phyloP scores from a whole-genome alignment of 92 coral and sea anemone species.

The Porites evermanni region DNA sequence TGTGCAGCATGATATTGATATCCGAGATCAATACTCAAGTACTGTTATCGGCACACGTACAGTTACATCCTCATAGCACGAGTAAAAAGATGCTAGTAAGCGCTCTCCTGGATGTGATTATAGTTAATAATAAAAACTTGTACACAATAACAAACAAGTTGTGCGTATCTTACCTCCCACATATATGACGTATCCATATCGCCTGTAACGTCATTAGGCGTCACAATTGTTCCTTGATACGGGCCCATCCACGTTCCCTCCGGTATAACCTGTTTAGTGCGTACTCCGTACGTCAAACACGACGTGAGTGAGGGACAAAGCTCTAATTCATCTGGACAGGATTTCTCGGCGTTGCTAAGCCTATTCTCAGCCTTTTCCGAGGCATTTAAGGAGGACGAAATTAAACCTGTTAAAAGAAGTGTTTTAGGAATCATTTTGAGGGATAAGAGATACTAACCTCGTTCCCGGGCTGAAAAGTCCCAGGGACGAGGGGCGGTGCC shows the following conservation, averaged over 20 bases:
- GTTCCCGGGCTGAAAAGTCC: too few species aligned
- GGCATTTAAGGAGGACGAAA: neutral
- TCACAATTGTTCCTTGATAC: slow-evolving; percentile 88
- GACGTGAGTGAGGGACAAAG: slow-evolving; percentile 86
- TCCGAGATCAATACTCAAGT: too few species aligned
- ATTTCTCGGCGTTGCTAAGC: slow-evolving; percentile 83
- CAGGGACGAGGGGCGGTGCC: too few species aligned
- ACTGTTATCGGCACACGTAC: too few species aligned
- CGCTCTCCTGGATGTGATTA: too few species aligned
- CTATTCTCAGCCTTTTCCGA: slow-evolving; percentile 5
- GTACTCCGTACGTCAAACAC: slow-evolving; percentile 79
- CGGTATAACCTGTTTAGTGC: slow-evolving; percentile 93
- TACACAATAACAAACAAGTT: too few species aligned
- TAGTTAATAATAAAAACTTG: too few species aligned
- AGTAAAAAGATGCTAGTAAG: too few species aligned
- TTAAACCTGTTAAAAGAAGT: neutral
- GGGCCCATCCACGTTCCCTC: slow-evolving; percentile 99
- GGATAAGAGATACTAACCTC: neutral
- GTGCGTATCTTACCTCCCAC: slow-evolving; percentile 88
- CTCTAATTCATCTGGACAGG: slow-evolving; percentile 96
- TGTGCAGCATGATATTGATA: too few species aligned
- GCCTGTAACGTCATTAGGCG: slow-evolving; percentile 68
- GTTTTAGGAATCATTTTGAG: too few species aligned
- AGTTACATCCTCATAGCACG: too few species aligned
- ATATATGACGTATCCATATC: slow-evolving; percentile 77